phyloP scores from a whole-genome alignment of 1,140 invertebrate species.

The Pollicipes pollicipes region DNA sequence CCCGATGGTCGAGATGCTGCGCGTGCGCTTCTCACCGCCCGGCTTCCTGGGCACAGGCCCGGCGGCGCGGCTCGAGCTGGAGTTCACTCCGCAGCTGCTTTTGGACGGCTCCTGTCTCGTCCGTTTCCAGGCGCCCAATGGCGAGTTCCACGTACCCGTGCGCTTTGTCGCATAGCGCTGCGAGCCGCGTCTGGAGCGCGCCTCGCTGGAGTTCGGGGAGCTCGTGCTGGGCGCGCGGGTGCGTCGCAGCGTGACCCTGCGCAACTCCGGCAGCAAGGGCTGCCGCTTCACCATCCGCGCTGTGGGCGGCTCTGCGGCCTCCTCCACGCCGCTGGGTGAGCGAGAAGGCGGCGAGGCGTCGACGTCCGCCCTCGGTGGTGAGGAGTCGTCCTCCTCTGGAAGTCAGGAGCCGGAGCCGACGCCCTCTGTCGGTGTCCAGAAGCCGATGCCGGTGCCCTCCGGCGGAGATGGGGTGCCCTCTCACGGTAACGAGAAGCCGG shows the following conservation, averaged over 20 bases:
- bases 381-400: too few species aligned
- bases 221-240: neutral
- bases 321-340: too few species aligned
- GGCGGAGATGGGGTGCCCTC: too few species aligned
- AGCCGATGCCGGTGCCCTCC: too few species aligned
- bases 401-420: too few species aligned
- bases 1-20: neutral
- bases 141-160: neutral
- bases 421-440: too few species aligned
- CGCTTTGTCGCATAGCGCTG: neutral
- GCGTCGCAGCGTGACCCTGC: neutral
- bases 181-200: neutral
- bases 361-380: too few species aligned
- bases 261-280: neutral
- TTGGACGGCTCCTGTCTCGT: neutral
- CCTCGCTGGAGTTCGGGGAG: neutral
- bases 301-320: too few species aligned
- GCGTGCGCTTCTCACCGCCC: neutral
- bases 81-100: neutral
- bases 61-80: neutral
- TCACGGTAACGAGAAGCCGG: too few species aligned
- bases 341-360: too few species aligned
- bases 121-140: neutral
- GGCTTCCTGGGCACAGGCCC: neutral
- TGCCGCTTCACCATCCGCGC: neutral